phyloP scores from a whole-genome alignment of 2,797 vertebrate genomes.

The Protonibea diacanthus region DNA sequence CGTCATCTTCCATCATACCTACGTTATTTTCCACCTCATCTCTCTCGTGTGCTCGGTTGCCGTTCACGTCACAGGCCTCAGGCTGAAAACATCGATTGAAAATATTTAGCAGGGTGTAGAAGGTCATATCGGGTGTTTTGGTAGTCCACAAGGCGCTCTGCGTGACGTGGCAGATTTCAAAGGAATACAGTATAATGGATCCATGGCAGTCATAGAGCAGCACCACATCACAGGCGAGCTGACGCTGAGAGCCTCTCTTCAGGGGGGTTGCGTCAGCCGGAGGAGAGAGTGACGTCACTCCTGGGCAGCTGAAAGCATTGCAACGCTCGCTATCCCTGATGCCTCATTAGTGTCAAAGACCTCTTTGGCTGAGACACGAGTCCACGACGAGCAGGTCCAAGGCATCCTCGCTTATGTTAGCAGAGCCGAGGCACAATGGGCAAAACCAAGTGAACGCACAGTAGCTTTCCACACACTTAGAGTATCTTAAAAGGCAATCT shows the following conservation, averaged over 20 bases:
- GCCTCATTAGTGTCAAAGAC: conserved; percentile 56
- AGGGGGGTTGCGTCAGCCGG: conserved; percentile 65
- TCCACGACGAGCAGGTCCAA: conserved; percentile 26
- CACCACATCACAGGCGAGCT: conserved; percentile 46
- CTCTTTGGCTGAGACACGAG: conserved; percentile 48
- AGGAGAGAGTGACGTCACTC: conserved; percentile 60
- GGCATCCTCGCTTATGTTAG: conserved; percentile 30
- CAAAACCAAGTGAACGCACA: conserved; percentile 6
- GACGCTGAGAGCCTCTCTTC: conserved; percentile 62
- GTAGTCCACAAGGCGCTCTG: conserved; percentile 5
- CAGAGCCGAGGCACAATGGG: conserved; percentile 9
- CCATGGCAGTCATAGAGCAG: conserved; percentile 34
- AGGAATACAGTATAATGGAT: conserved; percentile 37
- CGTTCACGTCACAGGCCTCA: conserved; percentile 7
- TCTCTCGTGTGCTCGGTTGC: neutral
- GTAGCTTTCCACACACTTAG: neutral
- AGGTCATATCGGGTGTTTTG: conserved; percentile 28
- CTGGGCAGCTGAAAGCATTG: conserved; percentile 57
- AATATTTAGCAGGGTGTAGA: conserved; percentile 8
- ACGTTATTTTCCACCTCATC: conserved; percentile 18
- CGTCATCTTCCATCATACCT: conserved; percentile 10
- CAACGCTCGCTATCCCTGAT: conserved; percentile 37
- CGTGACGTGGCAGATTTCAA: conserved; percentile 45
- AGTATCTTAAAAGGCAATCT: neutral
- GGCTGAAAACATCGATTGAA: conserved; percentile 22